phyloP scores from a whole-genome alignment of 2,797 vertebrate genomes.

The Parambassis ranga region DNA sequence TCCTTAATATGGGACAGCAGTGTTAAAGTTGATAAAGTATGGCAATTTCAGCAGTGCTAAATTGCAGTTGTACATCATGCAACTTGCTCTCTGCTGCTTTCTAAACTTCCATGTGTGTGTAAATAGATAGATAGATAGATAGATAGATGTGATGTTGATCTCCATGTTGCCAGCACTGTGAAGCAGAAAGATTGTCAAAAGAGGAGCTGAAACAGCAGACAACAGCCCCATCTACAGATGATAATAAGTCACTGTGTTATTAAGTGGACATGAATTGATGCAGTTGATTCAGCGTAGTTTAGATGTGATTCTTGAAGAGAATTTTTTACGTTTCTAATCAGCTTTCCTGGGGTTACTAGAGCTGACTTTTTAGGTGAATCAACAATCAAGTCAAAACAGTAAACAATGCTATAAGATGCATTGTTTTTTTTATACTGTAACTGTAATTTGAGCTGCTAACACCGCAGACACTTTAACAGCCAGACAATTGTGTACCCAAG shows the following conservation, averaged over 20 bases:
- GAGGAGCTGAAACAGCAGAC: constrained; percentile 49
- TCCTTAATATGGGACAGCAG: constrained; percentile 68
- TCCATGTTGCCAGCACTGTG: constrained; percentile 67
- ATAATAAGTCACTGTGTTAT: not conserved
- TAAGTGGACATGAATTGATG: not conserved
- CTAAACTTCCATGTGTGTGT: too few relatives aligned
- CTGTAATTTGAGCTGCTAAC: not conserved
- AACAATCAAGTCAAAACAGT: too few relatives aligned
- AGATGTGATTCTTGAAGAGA: not conserved
- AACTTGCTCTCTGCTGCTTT: constrained; percentile 47
- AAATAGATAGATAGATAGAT: too few relatives aligned
- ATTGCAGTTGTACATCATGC: constrained; percentile 82
- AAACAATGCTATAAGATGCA: too few relatives aligned
- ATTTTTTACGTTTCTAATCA: too few relatives aligned
- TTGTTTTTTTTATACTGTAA: too few relatives aligned
- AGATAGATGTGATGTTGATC: constrained; percentile 58
- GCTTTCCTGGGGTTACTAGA: too few relatives aligned
- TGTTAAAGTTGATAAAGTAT: constrained; percentile 80
- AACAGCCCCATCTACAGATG: constrained; percentile 79
- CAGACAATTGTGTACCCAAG: not conserved
- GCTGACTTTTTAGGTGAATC: not conserved
- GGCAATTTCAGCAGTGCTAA: constrained; percentile 75
- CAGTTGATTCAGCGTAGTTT: not conserved
- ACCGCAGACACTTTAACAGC: not conserved
- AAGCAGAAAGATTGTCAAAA: constrained; percentile 42